Evolutionary conservation across 2,888 invertebrate species (phyloP).

Genomic region (Anodontia alba): DNA sequence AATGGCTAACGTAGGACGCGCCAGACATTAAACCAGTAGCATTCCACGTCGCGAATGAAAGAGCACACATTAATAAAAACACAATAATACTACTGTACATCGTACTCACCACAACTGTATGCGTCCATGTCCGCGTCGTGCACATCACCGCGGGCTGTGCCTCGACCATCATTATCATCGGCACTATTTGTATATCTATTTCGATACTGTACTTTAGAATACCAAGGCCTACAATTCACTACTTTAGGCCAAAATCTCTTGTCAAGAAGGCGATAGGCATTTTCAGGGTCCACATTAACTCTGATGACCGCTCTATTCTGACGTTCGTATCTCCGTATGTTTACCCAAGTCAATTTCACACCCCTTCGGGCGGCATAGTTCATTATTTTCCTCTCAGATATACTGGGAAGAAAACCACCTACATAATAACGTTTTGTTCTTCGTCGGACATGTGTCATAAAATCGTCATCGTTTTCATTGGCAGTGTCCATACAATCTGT

Average conservation of each 20-base stretch:
- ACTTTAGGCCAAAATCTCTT: neutral
- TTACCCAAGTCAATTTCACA: neutral
- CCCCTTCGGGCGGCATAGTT: neutral
- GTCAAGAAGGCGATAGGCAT: neutral
- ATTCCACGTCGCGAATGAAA: too few species aligned
- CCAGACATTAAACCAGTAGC: too few species aligned
- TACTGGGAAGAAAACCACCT: neutral
- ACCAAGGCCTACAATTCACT: neutral
- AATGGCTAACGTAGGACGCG: too few species aligned
- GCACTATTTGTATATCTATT: neutral
- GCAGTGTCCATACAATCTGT: neutral
- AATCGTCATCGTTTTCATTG: neutral
- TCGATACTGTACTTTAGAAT: neutral
- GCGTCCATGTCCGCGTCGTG: too few species aligned
- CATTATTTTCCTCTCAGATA: neutral
- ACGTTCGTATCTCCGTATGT: neutral
- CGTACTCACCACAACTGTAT: too few species aligned
- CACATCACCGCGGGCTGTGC: too few species aligned
- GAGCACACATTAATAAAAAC: too few species aligned
- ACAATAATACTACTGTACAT: too few species aligned
- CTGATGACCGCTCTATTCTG: neutral
- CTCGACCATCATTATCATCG: neutral
- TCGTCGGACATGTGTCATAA: neutral
- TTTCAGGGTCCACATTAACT: neutral
- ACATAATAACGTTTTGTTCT: neutral